A percentile compares a stretch with the other conserved stretches of the same genome.
Conservation (phyloP, 2,113 vertebrate species). For the Rhinopomastus cyanomelas region DNA sequence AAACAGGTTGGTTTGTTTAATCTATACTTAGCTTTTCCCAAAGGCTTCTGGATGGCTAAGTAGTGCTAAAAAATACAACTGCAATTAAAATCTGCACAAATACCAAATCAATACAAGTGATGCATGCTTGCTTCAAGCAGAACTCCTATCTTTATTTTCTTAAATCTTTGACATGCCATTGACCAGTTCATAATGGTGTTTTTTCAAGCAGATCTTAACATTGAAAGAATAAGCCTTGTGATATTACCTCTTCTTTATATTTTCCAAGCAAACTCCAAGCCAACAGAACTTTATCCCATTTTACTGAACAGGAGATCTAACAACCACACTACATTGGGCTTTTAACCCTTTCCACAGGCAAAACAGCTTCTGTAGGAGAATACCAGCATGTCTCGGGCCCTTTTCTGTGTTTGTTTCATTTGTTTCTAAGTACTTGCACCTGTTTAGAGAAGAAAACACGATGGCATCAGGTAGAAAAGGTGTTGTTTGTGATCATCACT, state of each 20-base stretch:
- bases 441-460: not conserved
- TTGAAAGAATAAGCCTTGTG: not conserved
- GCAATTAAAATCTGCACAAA: not conserved
- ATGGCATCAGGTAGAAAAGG: not conserved
- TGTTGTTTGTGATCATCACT: not conserved
- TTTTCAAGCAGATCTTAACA: not conserved
- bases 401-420: not conserved
- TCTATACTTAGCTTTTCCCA: not conserved
- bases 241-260: not conserved
- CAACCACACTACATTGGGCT: not conserved
- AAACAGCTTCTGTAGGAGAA: not conserved
- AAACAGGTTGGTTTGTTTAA: not conserved
- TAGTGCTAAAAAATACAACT: not conserved
- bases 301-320: not conserved
- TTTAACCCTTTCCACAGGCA: not conserved
- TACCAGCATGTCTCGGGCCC: not conserved
- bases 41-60: not conserved
- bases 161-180: not conserved
- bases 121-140: not conserved
- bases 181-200: not conserved
- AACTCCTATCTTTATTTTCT: not conserved
- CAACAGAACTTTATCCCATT: not conserved
- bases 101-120: not conserved
- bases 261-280: not conserved
- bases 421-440: not conserved